Conservation (phyloP, 92 coral and sea anemone genomes). For the Porites divaricata region DNA sequence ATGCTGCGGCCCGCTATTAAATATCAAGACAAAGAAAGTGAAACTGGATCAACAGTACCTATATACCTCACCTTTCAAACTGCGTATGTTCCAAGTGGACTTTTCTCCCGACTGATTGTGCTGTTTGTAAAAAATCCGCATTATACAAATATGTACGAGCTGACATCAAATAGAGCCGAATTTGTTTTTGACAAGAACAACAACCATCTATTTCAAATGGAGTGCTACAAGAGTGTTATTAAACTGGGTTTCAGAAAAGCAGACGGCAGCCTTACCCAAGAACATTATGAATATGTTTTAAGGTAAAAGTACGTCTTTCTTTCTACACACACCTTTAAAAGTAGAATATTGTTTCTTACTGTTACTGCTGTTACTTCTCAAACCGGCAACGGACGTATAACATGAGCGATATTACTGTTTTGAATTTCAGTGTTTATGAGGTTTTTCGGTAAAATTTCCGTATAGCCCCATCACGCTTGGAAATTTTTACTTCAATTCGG, state of each 20-base stretch:
- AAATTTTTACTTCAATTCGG: too few species aligned
- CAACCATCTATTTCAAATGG: not conserved
- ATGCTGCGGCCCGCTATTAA: not conserved
- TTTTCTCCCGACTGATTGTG: constrained; percentile 4
- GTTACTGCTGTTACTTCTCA: too few species aligned
- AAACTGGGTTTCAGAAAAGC: not conserved
- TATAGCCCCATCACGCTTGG: too few species aligned
- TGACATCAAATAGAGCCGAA: not conserved
- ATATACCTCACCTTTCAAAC: constrained; percentile 16
- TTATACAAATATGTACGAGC: not conserved
- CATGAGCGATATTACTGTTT: too few species aligned
- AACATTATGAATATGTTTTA: not conserved
- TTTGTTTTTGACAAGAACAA: not conserved
- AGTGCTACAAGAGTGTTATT: constrained; percentile 13
- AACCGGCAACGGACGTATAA: too few species aligned
- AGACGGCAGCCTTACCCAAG: not conserved
- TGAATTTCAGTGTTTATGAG: too few species aligned
- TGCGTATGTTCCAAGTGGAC: constrained; percentile 18
- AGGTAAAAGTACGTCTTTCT: too few species aligned
- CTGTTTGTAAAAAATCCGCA: not conserved
- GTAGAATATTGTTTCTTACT: too few species aligned
- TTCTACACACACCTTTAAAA: too few species aligned
- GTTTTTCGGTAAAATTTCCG: too few species aligned
- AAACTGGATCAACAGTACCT: not conserved
- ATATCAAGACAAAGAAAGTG: not conserved